phyloP scores from a whole-genome alignment of 2,888 invertebrate genomes.

The Entomobrya proxima region DNA sequence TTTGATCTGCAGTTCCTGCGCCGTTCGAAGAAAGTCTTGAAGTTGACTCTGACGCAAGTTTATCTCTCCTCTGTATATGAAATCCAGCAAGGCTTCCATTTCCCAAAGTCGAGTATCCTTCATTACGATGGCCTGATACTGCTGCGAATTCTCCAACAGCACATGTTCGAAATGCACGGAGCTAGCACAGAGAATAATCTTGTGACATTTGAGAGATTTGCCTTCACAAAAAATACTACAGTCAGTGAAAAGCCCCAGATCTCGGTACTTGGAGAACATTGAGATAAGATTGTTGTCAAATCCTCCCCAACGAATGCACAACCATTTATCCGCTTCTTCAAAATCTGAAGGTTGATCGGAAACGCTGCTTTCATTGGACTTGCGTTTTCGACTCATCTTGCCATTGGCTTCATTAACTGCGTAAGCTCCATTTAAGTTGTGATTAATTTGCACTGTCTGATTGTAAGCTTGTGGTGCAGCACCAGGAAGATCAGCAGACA shows the following conservation, averaged over 20 bases:
- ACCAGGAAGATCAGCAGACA: no score
- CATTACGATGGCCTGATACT: background rate
- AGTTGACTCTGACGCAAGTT: background rate
- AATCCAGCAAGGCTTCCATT: background rate
- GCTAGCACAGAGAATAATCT: background rate
- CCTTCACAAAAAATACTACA: background rate
- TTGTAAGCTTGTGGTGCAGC: no score
- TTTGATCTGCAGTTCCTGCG: background rate
- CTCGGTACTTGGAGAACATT: background rate
- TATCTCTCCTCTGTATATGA: background rate
- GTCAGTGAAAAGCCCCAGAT: background rate
- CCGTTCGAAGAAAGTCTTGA: background rate
- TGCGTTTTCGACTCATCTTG: no score
- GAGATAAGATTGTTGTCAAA: no score
- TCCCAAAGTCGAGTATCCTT: background rate
- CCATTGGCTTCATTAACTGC: no score
- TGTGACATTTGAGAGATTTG: background rate
- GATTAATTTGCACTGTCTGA: no score
- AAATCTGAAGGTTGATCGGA: no score
- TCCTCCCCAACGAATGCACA: no score
- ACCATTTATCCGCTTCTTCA: no score
- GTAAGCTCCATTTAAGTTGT: no score
- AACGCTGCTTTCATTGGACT: no score
- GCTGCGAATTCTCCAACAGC: background rate
- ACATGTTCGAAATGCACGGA: background rate